Percentiles rank a stretch among this genome's conserved stretches.
Evolutionary conservation across 2,797 vertebrate genomes (phyloP).

Genomic region (Microctenopoma lineatum): DNA sequence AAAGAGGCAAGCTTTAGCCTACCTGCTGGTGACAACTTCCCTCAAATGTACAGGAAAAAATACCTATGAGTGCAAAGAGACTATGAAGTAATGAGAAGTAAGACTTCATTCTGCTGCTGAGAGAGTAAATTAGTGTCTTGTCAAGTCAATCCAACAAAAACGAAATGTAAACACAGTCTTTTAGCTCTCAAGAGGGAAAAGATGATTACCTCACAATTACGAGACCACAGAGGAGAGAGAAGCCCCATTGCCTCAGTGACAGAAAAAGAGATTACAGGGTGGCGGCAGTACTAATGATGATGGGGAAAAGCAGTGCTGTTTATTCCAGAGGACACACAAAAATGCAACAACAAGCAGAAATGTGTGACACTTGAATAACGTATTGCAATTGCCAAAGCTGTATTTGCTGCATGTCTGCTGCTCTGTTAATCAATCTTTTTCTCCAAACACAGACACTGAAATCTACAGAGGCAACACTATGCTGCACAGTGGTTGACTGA

Average conservation of each 20-base stretch:
- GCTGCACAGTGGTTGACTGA: background rate
- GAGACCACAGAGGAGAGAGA: conserved; percentile 71
- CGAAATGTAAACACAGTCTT: conserved; percentile 76
- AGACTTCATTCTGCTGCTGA: conserved; percentile 49
- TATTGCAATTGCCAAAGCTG: conserved; percentile 38
- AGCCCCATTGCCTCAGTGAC: conserved; percentile 69
- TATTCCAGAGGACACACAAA: conserved; percentile 53
- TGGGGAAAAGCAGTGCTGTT: conserved; percentile 56
- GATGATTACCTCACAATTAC: conserved; percentile 81
- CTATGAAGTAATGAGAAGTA: conserved; percentile 60
- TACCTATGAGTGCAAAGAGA: conserved; percentile 28
- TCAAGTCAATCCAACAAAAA: conserved; percentile 68
- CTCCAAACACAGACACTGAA: background rate
- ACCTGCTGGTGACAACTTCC: conserved; percentile 31
- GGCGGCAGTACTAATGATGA: conserved; percentile 65
- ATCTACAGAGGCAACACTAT: background rate
- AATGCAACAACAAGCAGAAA: conserved; percentile 60
- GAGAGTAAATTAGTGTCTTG: conserved; percentile 73
- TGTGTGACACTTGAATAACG: conserved; percentile 43
- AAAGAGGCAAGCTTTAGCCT: conserved; percentile 10
- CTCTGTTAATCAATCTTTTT: conserved; percentile 1
- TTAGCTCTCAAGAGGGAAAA: conserved; percentile 74
- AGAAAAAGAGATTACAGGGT: conserved; percentile 75
- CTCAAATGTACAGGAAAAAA: conserved; percentile 21
- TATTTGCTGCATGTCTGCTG: conserved; percentile 23